Conservation (phyloP, 2,113 vertebrate species). For the Poeciliopsis turrubarensis region DNA sequence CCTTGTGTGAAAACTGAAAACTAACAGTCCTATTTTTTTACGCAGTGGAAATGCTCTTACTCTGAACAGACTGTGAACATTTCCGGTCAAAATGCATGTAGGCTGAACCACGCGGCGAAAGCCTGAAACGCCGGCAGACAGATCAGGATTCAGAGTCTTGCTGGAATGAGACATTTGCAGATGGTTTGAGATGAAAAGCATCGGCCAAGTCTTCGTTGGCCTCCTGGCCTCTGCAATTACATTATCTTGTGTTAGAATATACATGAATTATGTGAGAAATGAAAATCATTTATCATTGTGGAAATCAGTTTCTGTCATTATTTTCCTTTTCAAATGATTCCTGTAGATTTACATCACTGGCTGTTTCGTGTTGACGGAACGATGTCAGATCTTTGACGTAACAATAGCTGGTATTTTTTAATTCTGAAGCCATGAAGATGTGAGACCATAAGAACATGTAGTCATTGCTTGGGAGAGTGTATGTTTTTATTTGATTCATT, state of each 20-base stretch:
- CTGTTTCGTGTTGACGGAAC: not conserved
- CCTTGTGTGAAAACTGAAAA: no score
- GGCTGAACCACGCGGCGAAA: no score
- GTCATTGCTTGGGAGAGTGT: not conserved
- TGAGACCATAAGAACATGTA: not conserved
- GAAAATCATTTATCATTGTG: not conserved
- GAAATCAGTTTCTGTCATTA: not conserved
- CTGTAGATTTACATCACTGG: not conserved
- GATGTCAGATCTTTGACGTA: not conserved
- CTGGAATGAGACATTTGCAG: no score
- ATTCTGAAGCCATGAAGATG: not conserved
- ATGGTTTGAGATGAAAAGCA: no score
- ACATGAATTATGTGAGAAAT: not conserved
- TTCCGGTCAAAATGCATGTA: no score
- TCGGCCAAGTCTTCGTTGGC: not conserved
- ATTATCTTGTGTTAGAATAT: not conserved
- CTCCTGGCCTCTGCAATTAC: not conserved
- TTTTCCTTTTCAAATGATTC: not conserved
- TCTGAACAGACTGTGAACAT: no score
- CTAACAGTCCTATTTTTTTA: no score
- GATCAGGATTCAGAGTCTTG: no score
- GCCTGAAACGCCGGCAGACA: no score
- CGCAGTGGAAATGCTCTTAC: no score
- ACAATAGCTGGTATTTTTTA: not conserved
- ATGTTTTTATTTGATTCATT: constrained; percentile 22